Percentiles rank a stretch among this genome's conserved stretches.
phyloP scores from a whole-genome alignment of 2,797 vertebrate species.

The Coreius guichenoti region DNA sequence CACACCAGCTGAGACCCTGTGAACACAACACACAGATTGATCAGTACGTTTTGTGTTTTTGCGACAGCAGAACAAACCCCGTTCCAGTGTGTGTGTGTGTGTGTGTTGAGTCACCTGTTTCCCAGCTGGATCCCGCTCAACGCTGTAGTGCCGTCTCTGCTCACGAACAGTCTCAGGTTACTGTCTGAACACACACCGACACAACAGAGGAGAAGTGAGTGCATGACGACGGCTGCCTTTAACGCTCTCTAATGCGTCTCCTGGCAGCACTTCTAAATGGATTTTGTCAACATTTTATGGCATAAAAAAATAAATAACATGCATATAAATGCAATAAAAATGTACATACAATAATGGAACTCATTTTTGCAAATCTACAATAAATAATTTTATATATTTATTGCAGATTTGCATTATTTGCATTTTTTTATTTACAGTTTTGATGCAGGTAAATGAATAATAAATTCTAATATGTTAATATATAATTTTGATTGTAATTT shows the following conservation, averaged over 20 bases:
- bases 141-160: conserved; percentile 89
- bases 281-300: neutral
- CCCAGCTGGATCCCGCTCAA: conserved; percentile 91
- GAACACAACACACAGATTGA: conserved; percentile 16
- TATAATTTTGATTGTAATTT: neutral
- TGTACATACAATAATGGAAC: neutral
- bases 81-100: neutral
- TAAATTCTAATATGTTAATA: neutral
- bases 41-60: neutral
- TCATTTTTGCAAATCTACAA: neutral
- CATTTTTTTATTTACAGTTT: neutral
- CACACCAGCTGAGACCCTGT: conserved; percentile 91
- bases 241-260: neutral
- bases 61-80: neutral
- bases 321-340: neutral
- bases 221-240: too few species aligned
- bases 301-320: neutral
- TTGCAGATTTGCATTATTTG: too few species aligned
- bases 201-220: neutral
- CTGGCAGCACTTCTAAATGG: neutral
- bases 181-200: conserved; percentile 82
- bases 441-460: neutral
- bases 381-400: neutral
- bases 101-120: conserved; percentile 82
- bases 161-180: conserved; percentile 94